Conservation (phyloP, 2,888 invertebrate species). For the Trissoscelio sp. region DNA sequence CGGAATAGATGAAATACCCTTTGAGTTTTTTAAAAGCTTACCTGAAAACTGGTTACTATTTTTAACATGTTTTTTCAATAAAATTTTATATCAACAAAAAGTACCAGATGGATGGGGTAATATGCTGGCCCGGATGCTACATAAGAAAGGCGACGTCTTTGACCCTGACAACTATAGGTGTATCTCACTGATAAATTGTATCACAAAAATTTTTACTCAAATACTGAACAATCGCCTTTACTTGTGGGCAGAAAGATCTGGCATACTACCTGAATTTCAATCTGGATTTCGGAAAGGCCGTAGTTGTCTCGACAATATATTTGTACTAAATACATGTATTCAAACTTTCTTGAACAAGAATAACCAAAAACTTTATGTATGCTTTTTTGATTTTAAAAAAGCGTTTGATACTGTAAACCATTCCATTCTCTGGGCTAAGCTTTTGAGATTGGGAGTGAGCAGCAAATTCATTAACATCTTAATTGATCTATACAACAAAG, state of each 20-base stretch:
- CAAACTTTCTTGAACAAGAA: not conserved
- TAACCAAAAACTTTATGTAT: not conserved
- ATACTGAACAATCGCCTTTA: not conserved
- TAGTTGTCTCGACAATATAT: not conserved
- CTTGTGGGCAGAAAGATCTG: not conserved
- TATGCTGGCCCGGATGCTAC: slow-evolving; percentile 7
- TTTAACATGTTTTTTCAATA: not conserved
- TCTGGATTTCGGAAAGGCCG: not conserved
- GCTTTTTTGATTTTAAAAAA: not conserved
- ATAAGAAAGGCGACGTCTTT: slow-evolving; percentile 8
- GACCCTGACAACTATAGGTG: slow-evolving; percentile 17
- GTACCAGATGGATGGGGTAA: slow-evolving; percentile 3
- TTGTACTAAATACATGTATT: not conserved
- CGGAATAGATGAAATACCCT: not conserved
- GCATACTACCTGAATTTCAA: not conserved
- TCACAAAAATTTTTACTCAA: slow-evolving; percentile 9
- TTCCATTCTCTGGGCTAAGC: not conserved
- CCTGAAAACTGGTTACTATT: slow-evolving; percentile 1
- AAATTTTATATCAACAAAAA: no score
- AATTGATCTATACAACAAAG: slow-evolving; percentile 5
- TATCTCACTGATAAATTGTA: slow-evolving; percentile 17
- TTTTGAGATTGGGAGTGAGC: not conserved
- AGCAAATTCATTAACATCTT: not conserved
- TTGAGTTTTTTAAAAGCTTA: not conserved
- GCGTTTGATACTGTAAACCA: not conserved